Conservation (phyloP, 2,888 invertebrate genomes). For the Polietes domitor region DNA sequence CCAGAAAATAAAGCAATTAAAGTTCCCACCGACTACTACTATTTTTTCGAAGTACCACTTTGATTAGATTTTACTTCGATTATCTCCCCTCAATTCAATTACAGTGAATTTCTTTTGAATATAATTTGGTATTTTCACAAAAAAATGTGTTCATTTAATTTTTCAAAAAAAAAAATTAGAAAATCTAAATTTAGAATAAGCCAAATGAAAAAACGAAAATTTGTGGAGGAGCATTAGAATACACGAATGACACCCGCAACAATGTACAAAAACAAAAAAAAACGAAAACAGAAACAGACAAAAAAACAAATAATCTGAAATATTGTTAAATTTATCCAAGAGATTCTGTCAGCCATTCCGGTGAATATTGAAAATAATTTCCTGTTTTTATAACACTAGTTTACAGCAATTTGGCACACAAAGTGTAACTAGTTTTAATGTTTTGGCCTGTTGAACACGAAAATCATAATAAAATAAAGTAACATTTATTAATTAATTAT, state of each 20-base stretch:
- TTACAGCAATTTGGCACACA: no score
- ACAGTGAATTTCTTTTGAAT: neutral
- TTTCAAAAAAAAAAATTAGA: neutral
- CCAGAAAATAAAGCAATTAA: neutral
- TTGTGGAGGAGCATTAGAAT: conserved; percentile 69
- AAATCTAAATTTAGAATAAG: conserved; percentile 61
- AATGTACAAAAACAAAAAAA: conserved; percentile 31
- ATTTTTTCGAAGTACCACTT: no score
- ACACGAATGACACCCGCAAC: conserved; percentile 50
- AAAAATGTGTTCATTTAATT: conserved; percentile 17
- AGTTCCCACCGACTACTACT: no score
- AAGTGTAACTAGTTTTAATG: neutral
- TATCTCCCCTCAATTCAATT: neutral
- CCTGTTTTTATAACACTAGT: no score
- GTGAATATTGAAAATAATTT: conserved; percentile 3
- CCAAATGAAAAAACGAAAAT: conserved; percentile 83
- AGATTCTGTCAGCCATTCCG: neutral
- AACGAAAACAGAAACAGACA: neutral
- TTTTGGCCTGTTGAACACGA: no score
- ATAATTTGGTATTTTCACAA: neutral
- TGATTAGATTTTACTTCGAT: no score
- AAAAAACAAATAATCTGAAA: neutral
- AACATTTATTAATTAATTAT: no score
- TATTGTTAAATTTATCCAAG: neutral
- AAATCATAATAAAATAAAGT: no score